Evolutionary conservation across 2,888 invertebrate species (phyloP).

Genomic region (Epinotia bilunana): DNA sequence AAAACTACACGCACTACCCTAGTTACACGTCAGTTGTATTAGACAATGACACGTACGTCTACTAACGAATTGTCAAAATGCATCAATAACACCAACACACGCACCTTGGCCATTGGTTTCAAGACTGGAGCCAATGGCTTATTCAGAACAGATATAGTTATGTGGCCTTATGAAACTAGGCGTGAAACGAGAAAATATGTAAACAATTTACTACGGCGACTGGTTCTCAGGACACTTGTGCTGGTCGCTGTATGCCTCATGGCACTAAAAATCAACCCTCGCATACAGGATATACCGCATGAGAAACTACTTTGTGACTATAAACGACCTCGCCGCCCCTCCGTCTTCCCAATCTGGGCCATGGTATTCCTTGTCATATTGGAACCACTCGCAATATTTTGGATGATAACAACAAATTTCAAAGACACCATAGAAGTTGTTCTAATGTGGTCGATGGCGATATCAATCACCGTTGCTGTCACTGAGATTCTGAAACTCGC

Average conservation of each 20-base stretch:
- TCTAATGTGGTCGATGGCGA: slow-evolving; percentile 85
- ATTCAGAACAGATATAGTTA: slow-evolving; percentile 10
- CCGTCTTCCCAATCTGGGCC: slow-evolving; percentile 86
- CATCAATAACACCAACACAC: slow-evolving; percentile 13
- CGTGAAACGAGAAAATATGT: background rate
- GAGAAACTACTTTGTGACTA: slow-evolving; percentile 89
- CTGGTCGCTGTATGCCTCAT: slow-evolving; percentile 65
- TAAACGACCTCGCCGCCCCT: slow-evolving; percentile 87
- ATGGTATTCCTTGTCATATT: slow-evolving; percentile 86
- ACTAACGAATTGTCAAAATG: slow-evolving; percentile 19
- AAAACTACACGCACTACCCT: background rate
- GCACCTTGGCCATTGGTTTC: background rate
- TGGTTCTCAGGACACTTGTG: slow-evolving; percentile 58
- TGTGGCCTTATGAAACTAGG: slow-evolving; percentile 19
- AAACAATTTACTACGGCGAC: slow-evolving; percentile 51
- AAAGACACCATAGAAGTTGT: slow-evolving; percentile 60
- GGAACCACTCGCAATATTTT: slow-evolving; percentile 84
- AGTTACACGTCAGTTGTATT: background rate
- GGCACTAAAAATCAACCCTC: slow-evolving; percentile 85
- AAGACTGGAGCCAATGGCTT: slow-evolving; percentile 25
- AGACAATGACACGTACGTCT: slow-evolving; percentile 6
- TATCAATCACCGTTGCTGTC: slow-evolving; percentile 86
- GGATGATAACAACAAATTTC: slow-evolving; percentile 51
- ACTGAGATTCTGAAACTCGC: slow-evolving; percentile 86
- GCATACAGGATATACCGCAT: slow-evolving; percentile 88